Evolutionary conservation across 1,140 invertebrate genomes (phyloP), one percentile per base, ranked within the genome.

Genomic region (Drosophila persimilis): DNA sequence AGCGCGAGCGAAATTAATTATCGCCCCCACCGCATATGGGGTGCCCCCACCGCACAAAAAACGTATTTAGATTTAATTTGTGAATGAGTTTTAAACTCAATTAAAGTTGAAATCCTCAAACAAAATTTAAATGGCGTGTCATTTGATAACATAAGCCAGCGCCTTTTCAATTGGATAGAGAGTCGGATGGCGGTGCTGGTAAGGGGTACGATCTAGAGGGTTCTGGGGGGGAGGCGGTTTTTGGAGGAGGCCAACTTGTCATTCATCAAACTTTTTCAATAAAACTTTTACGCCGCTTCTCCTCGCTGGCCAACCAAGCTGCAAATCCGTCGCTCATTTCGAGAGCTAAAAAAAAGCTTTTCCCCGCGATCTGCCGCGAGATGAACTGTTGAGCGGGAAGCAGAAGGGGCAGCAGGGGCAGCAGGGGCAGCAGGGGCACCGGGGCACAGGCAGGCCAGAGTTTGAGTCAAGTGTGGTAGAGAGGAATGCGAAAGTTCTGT

Each of bases 261-360:
- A 85, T 80, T 85, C 80, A 80, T 85, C 73, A 85, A 85, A 85
- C 80, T 85, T 85, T 85, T 85, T 85, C 80, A 85, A 85, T 85
- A 86, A 85, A 85, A 85, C 80, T 85, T 85, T 85, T 73, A 48
- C 73, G 64, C 67, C 41, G 59, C 72, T 35, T 48, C 52, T 61
- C 58, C 51, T 57, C 48, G 52, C 57, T 55, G 66, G 31, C 58
- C 80, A 41, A 67, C 58, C 80, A 41, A 67, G 63, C 80, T 85
- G 75, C 55, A 84, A 84, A 84, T 83, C 71, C 62, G 64, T 29
- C 43, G 55, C 69, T 63, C 56, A 73, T 64, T 80, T 72, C 29
- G n/a, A 58, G 39, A 31, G 60, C 59, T 15, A 11, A 39, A 17
- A 70, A 69, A 67, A 50, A 57, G 35, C 45, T 26, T 51, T 31